These are phyloP conservation scores for Sigmodon hispidus DNA, from an alignment of 2,113 vertebrate species.

Conservation along the genomic window DNA sequence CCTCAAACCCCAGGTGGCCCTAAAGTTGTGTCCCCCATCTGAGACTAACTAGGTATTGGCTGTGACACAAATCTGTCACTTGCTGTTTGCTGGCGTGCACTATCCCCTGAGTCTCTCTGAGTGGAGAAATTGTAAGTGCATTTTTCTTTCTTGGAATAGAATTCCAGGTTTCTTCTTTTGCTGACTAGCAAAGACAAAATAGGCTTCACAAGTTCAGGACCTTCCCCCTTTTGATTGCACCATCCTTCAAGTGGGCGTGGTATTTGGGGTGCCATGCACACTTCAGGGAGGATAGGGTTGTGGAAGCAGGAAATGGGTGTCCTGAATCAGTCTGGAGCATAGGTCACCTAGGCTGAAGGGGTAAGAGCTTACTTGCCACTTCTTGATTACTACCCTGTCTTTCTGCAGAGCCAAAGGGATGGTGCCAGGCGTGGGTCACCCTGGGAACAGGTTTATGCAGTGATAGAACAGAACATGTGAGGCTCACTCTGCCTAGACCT, in stretches of 20 bases:
- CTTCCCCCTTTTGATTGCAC: background rate
- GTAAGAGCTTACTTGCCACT: background rate
- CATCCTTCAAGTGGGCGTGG: background rate
- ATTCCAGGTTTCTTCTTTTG: background rate
- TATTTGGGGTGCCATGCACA: background rate
- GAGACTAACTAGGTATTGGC: background rate
- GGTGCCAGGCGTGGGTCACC: conserved; percentile 74
- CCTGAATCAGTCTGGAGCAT: background rate
- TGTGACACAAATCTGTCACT: background rate
- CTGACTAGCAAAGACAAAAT: background rate
- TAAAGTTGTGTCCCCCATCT: background rate
- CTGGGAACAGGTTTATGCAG: conserved; percentile 77
- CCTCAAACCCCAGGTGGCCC: background rate
- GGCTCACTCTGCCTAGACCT: conserved; percentile 77
- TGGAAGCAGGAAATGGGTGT: background rate
- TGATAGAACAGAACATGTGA: conserved; percentile 75
- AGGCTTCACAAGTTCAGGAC: background rate
- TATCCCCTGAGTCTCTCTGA: background rate
- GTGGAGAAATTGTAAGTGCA: background rate
- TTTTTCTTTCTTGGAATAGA: background rate
- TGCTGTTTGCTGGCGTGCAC: background rate
- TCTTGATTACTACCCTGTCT: background rate
- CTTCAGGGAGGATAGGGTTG: background rate
- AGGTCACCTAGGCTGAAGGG: background rate
- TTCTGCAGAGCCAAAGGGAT: conserved; percentile 12